Evolutionary conservation across 2,888 invertebrate species (phyloP), one percentile per base, ranked within the genome.

Genomic region (Ormia ochracea): DNA sequence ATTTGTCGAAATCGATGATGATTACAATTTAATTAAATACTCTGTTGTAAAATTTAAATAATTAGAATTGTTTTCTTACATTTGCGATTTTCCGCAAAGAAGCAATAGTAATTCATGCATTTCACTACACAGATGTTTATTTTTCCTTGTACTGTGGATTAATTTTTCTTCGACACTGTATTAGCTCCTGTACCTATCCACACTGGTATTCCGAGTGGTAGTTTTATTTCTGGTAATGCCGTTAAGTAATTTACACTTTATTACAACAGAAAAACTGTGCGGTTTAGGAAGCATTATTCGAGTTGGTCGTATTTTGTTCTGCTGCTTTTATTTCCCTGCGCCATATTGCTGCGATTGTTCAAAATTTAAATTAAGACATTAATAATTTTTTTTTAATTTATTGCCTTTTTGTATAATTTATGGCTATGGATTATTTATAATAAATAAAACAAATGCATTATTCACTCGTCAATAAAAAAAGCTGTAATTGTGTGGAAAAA

Each of bases 321-420:
- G 31, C 31, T n/a, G 41, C 50, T 41, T 38, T 69, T 61, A 6
- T 70, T 69, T 70, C 23, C 17, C 48, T 70, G 38, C 52, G 52
- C 4, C 63, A 43, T 69, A 63, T 75, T 70, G 63, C 63, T 56
- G 45, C 21, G 38, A 43, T 58, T 33, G 4, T 66, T 45, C 36
- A 43, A 41, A 52, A 33, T 58, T 68, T 58, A 72, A 76, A 80
- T 80, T 80, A 76, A 80, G 80, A 80, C 80, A 80, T 80, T 80
- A 80, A 80, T 80, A 66, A 80, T 48, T 56, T 74, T 61, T 75
- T 66, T 63, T 6, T 48, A 63, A 66, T 76, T 68, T 68, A 72
- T 80, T 66, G 23, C 50, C 59, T 26, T 61, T 38, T 68, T 28
- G 68, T 79, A 63, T 73, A 63, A 80, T 76, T 80, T 80, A 76